Evolutionary conservation across 2,113 vertebrate species (phyloP), one percentile per base, ranked within the genome.

Genomic region (Ciconia stormi): DNA sequence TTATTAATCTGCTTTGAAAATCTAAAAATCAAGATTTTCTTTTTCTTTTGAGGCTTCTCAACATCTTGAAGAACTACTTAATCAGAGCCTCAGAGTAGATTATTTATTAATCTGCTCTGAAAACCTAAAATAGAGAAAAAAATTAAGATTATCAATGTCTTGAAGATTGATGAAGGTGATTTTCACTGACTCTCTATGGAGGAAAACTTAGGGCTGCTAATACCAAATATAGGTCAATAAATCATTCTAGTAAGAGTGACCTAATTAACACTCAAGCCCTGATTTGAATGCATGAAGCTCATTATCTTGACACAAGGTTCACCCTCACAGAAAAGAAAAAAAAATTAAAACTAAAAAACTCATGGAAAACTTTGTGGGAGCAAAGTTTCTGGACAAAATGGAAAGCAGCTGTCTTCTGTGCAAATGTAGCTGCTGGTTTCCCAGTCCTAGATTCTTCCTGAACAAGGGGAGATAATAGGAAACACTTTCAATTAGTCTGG

Each of bases 151-250:
- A 91, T 94, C 69, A 84, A 49, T 61, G 86, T 71, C 69, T 61
- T 49, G 47, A 95, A 95, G 80, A 96, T 62, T 85, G 77, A 95
- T 94, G 83, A 92, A 76, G 82, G 73, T 62, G 70, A 95, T 96
- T 96, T 95, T 94, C 80, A 79, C 38, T 69, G 65, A 61, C 47
- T 92, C 25, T 70, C 77, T 65, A 11, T 72, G 70, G 82, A 94
- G 49, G 9, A 94, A 93, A 95, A 65, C 61, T 84, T 74, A 38
- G 25, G 44, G 58, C 62, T 84, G 36, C 61, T 91, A 87, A 91
- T 65, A 92, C 42, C 11, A 4, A 83, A 90, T 92, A 95, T 52
- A 70, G 76, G 77, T 94, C 95, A 93, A 97, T 96, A 96, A 97
- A 97, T 95, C 95, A 92, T 94, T 67, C 83, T 40, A 59, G 52